These are phyloP conservation scores for Fulmarus glacialis DNA, from an alignment of 2,113 vertebrate species.

Conservation along the genomic window DNA sequence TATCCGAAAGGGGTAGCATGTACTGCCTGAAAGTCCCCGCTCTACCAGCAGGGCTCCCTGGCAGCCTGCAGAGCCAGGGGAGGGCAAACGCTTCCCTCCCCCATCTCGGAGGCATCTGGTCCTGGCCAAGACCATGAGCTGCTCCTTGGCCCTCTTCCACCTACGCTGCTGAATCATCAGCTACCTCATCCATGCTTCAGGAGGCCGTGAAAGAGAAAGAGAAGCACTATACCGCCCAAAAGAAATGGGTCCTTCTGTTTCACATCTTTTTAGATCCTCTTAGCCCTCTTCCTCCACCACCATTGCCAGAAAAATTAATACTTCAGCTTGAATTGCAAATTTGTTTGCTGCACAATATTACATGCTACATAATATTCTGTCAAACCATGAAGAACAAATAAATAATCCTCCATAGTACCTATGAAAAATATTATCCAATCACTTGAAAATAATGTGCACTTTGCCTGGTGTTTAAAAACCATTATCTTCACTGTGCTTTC, in stretches of 20 bases:
- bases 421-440: background rate
- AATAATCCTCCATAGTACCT: background rate
- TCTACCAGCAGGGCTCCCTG: background rate
- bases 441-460: background rate
- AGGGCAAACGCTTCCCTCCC: background rate
- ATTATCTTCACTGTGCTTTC: background rate
- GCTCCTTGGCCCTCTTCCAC: background rate
- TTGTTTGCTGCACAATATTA: background rate
- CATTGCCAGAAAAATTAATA: background rate
- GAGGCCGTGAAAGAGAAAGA: background rate
- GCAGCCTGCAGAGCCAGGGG: background rate
- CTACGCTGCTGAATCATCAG: background rate
- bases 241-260: background rate
- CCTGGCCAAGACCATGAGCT: background rate
- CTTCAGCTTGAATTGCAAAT: background rate
- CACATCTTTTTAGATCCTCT: background rate
- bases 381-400: background rate
- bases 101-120: background rate
- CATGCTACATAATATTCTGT: background rate
- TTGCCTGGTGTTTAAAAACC: background rate
- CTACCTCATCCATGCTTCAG: background rate
- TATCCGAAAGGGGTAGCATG: accelerated
- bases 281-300: background rate
- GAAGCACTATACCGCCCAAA: background rate
- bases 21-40: background rate